Base-by-base conservation (phyloP, 1,140 invertebrate species). In the Cecropterus lyciades region DNA sequence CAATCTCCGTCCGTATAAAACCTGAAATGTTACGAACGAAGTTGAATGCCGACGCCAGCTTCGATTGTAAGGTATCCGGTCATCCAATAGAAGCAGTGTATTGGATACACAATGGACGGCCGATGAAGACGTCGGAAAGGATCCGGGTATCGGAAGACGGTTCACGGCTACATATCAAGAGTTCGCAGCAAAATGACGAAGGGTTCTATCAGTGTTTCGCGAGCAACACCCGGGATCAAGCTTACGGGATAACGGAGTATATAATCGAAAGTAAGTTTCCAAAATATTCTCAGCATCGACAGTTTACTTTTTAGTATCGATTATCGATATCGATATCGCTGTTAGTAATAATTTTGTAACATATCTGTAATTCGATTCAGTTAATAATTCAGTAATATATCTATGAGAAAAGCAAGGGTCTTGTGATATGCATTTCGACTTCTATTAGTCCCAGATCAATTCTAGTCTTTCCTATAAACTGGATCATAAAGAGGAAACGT, bases 191-290 rank as follows among this genome's bases (percentile, higher is more conserved):
- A 69, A 95, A 96, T 52, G 97, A 98, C 85, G 94, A 96, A 66
- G 97, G 97, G 3, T 96, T 98, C 94, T 99, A 98, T 91, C 97
- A 98, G 73, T 99, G 98, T 85, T 96, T 97, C 69, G 97, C 96
- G 2, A 95, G 94, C 70, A 97, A 97, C 75, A 96, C 97, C 65
- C 96, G 95, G 85, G 96, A 98, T 79, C 96, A 97, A 92, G 96
- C 95, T 15, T 96, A 97, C 81, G 96, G 96, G 0, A 95, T 95
- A 9, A 95, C 97, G 0, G 96, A 98, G 82, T 93, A 98, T 7
- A 93, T 95, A 70, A 94, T 98, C 68, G 97, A 97, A 73, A 96
- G 97, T 98, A 93, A 94, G 91, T 82, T 55, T 60, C 40, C 27
- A 67, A 51, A 20, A 14, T 30, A n/a, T n/a, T n/a, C n/a, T n/a